Evolutionary conservation across 2,797 vertebrate species (phyloP).

Genomic region (Oophaga sylvatica): DNA sequence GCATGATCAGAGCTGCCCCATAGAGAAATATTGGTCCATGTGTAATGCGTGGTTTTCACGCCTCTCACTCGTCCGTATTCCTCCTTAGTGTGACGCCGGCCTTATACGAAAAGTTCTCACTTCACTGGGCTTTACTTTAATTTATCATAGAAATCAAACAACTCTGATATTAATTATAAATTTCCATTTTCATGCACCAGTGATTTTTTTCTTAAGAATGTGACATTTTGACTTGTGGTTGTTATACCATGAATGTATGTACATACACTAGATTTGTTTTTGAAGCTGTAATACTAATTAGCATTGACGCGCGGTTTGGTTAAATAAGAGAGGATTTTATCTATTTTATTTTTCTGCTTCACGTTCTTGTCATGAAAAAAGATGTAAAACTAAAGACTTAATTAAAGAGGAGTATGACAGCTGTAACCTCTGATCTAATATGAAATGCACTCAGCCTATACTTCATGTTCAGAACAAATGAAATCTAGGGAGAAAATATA

Average conservation of each 20-base stretch:
- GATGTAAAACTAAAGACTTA: slow-evolving; percentile 12
- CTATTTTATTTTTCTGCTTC: not conserved
- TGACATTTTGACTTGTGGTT: slow-evolving; percentile 30
- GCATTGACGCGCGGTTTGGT: not conserved
- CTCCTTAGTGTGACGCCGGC: too few relatives aligned
- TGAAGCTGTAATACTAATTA: slow-evolving; percentile 20
- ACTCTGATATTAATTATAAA: slow-evolving; percentile 18
- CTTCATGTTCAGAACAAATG: not conserved
- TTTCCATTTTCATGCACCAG: slow-evolving; percentile 12
- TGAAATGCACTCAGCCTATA: not conserved
- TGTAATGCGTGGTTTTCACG: too few relatives aligned
- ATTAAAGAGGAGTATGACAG: not conserved
- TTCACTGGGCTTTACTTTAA: not conserved
- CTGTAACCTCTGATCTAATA: not conserved
- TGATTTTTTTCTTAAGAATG: slow-evolving; percentile 29
- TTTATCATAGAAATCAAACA: slow-evolving; percentile 3
- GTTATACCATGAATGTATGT: not conserved
- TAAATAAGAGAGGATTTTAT: not conserved
- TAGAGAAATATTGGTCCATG: too few relatives aligned
- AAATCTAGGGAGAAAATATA: not conserved
- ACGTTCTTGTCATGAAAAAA: not conserved
- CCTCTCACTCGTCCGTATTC: too few relatives aligned
- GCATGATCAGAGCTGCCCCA: too few relatives aligned
- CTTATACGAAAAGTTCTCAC: too few relatives aligned
- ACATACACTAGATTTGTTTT: slow-evolving; percentile 3